phyloP scores from a whole-genome alignment of 2,113 vertebrate species.

The Bubo blakistoni region DNA sequence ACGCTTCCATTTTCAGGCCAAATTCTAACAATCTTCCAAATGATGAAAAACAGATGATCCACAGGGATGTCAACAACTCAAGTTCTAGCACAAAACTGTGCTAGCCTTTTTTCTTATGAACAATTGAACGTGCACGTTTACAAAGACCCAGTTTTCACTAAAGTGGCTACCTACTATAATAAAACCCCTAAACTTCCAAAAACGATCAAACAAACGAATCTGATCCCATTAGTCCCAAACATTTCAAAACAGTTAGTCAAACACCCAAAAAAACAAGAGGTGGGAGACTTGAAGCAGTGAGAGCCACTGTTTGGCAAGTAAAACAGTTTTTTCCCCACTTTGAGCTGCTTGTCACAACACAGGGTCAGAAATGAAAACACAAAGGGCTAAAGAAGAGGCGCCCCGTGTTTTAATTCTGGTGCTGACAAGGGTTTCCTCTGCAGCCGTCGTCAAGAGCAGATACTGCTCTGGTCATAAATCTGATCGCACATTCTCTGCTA shows the following conservation, averaged over 20 bases:
- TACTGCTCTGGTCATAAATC: background rate
- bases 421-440: conserved; percentile 12
- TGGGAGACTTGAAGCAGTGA: background rate
- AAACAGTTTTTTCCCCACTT: background rate
- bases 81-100: background rate
- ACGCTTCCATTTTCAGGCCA: background rate
- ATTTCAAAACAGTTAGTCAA: background rate
- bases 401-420: background rate
- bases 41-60: conserved; percentile 18
- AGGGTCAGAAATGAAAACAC: background rate
- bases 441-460: background rate
- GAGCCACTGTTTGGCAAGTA: background rate
- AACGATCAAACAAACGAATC: background rate
- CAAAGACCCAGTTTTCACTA: background rate
- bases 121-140: background rate
- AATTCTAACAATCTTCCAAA: background rate
- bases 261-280: background rate
- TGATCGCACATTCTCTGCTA: background rate
- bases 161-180: background rate
- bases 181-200: background rate
- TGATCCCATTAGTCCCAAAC: background rate
- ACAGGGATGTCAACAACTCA: background rate
- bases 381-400: background rate
- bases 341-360: conserved; percentile 1
- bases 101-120: background rate